Evolutionary conservation across 2,888 invertebrate genomes (phyloP), one percentile per base, ranked within the genome.

Genomic region (Eueremaeus valkanovi): DNA sequence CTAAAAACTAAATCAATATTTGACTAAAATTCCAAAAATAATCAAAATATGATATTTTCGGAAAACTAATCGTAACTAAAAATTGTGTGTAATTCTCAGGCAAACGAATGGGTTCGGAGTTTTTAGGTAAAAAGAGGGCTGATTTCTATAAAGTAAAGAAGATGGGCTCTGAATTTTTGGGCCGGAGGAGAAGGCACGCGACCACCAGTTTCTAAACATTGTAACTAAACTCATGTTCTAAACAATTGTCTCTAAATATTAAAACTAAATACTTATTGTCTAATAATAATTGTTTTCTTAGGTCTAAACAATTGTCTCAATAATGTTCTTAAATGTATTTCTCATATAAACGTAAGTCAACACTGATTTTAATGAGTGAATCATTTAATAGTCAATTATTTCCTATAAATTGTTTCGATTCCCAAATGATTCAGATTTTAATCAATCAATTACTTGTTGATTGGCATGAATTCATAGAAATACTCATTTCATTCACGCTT

Each of bases 61-160:
- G 16, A 49, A 49, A 49, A 49, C 49, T n/a, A 49, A 49, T 49
- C n/a, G n/a, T 49, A 49, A 49, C 18, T 21, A 49, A 18, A 21
- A 49, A 49, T 49, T 21, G 18, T 49, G n/a, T 49, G 49, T 49
- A 49, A 2, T 49, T 27, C 55, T 51, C n/a, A 70, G 79, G 78
- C 11, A 79, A 79, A 73, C 70, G 79, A 66, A 79, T 79, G 79
- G 79, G 79, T 8, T 79, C 79, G 0, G 79, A 79, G 63, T 80
- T 80, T 70, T 76, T 79, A 73, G 79, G 79, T 16, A 79, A 79
- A 75, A 73, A 68, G 33, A 51, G 75, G 24, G 66, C 63, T 18
- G 27, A 49, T 5, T 16, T 24, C 18, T 29, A 18, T 29, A 40
- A 21, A 45, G 31, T 18, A 27, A 79, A 79, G 73, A 73, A 78